phyloP scores from a whole-genome alignment of 2,113 vertebrate genomes.

The Phrynocephalus versicolor region DNA sequence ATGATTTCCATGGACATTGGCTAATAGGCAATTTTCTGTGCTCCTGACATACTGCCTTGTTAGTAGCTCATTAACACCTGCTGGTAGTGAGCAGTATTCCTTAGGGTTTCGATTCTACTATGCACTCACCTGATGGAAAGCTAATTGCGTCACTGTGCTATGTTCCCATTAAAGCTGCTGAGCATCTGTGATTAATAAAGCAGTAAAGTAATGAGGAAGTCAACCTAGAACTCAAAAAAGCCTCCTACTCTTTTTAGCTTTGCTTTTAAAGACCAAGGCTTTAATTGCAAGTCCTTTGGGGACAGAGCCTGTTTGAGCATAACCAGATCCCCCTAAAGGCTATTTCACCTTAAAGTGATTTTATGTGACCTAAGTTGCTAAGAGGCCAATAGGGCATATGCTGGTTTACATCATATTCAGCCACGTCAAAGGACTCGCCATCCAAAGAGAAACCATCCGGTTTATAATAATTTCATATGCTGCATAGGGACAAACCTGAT shows the following conservation, averaged over 20 bases:
- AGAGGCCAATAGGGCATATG: not conserved
- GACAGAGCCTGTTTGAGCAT: not conserved
- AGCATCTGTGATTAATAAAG: conserved; percentile 37
- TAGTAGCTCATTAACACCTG: conserved; percentile 37
- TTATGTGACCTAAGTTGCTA: not conserved
- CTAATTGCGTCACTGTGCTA: conserved; percentile 35
- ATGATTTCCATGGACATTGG: conserved; percentile 5
- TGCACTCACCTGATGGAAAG: conserved; percentile 31
- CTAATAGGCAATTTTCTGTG: conserved; percentile 19
- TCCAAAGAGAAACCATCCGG: not conserved
- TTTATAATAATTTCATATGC: not conserved
- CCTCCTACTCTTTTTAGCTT: not conserved
- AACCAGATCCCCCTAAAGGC: not conserved
- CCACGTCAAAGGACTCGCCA: not conserved
- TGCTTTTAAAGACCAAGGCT: not conserved
- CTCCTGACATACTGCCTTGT: conserved; percentile 39
- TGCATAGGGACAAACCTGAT: too few species aligned
- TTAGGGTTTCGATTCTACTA: conserved; percentile 20
- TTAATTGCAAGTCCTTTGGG: not conserved
- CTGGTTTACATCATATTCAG: not conserved
- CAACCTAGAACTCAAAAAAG: not conserved
- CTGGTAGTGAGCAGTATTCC: conserved; percentile 27
- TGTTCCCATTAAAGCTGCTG: conserved; percentile 26
- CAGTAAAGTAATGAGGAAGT: conserved; percentile 21
- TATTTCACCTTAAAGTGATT: not conserved